These are phyloP conservation scores for Sebastes kiyomatsui DNA, from an alignment of 2,797 vertebrate genomes.

Conservation along the genomic window DNA sequence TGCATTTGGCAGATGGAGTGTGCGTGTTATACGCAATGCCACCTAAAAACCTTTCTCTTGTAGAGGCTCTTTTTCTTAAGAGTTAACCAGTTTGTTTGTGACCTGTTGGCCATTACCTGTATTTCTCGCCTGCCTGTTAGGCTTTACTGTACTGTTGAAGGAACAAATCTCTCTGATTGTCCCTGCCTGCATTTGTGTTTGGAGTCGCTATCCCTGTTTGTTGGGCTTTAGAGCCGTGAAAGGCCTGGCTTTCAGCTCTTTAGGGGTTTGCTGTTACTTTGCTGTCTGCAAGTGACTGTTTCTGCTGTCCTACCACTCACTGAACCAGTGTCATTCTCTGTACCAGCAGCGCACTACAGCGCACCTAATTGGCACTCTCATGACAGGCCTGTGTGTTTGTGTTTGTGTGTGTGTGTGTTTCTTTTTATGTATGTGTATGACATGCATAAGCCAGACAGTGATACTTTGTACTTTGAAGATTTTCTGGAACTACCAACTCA, in stretches of 20 bases:
- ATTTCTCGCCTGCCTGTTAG: constrained; percentile 23
- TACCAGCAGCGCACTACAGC: constrained; percentile 21
- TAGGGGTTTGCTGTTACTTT: constrained; percentile 52
- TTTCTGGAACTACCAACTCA: constrained; percentile 8
- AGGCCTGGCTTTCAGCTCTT: constrained; percentile 38
- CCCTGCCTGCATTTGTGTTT: constrained; percentile 28
- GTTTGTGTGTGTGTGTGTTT: not conserved
- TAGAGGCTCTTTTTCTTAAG: constrained; percentile 31
- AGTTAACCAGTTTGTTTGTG: constrained; percentile 35
- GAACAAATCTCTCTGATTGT: constrained; percentile 35
- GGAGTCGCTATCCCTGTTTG: constrained; percentile 35
- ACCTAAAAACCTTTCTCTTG: constrained; percentile 43
- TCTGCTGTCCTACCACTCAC: constrained; percentile 40
- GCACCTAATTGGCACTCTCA: constrained; percentile 45
- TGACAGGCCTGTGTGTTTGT: constrained; percentile 25
- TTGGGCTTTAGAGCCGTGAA: constrained; percentile 31
- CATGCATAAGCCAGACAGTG: constrained; percentile 4
- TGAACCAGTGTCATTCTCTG: constrained; percentile 41
- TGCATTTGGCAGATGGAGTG: constrained; percentile 52
- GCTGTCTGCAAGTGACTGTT: constrained; percentile 49
- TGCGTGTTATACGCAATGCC: constrained; percentile 23
- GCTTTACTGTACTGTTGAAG: constrained; percentile 46
- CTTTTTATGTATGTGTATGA: constrained; percentile 12
- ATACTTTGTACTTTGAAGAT: constrained; percentile 1
- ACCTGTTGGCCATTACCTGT: constrained; percentile 37